Conservation (phyloP, 2,113 vertebrate genomes). For the Thryonomys swinderianus region DNA sequence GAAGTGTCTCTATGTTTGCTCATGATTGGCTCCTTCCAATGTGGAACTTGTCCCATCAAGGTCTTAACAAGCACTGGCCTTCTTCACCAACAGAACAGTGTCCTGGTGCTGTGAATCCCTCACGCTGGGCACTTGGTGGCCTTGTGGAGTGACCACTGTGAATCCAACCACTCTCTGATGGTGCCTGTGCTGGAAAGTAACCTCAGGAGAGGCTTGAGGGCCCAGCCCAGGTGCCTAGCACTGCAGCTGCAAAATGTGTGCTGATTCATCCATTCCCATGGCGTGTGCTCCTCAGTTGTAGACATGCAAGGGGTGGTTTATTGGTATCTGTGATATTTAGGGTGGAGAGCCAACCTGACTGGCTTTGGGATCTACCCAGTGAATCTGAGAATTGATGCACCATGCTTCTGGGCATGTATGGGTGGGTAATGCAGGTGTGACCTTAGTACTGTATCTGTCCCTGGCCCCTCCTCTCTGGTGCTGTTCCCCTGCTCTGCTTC, state of each 20-base stretch:
- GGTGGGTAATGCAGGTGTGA: not conserved
- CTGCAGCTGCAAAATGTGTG: rapidly evolving
- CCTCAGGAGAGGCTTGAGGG: not conserved
- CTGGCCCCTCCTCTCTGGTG: not conserved
- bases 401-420: not conserved
- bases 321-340: not conserved
- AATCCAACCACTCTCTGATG: rapidly evolving
- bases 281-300: not conserved
- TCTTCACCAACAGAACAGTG: not conserved
- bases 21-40: not conserved
- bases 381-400: not conserved
- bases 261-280: rapidly evolving
- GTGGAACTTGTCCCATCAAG: no score
- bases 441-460: not conserved
- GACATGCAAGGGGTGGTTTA: not conserved
- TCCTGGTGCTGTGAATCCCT: not conserved
- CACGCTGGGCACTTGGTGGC: not conserved
- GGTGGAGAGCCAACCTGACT: not conserved
- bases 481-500: not conserved
- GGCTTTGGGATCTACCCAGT: not conserved
- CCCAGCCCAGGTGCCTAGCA: not conserved
- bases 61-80: not conserved
- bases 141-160: not conserved
- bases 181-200: not conserved
- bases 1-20: rapidly evolving